A percentile compares a stretch with the other conserved stretches of the same genome.
Evolutionary conservation across 2,888 invertebrate species (phyloP).

Genomic region (Automeris io): DNA sequence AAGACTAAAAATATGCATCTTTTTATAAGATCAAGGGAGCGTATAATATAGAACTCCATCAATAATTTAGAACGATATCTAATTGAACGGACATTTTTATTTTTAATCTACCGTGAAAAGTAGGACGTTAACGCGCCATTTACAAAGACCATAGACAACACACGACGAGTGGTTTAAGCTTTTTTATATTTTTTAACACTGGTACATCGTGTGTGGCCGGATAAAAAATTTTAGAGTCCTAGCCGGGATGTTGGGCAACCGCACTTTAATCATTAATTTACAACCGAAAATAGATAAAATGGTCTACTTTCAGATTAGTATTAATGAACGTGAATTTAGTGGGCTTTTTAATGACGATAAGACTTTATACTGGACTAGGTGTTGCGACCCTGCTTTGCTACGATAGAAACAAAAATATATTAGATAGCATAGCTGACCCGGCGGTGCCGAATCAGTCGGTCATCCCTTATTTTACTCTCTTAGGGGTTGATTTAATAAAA

Average conservation of each 20-base stretch:
- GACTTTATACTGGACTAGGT: constrained; percentile 18
- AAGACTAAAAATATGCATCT: too few species aligned
- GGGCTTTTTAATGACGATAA: constrained; percentile 30
- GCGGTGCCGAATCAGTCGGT: too few species aligned
- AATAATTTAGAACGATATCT: background rate
- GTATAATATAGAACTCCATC: background rate
- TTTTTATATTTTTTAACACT: constrained; percentile 15
- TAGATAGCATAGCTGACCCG: too few species aligned
- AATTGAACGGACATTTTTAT: constrained; percentile 3
- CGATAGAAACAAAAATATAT: too few species aligned
- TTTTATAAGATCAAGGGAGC: background rate
- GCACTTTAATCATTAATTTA: constrained; percentile 45
- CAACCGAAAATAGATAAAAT: constrained; percentile 43
- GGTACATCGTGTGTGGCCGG: constrained; percentile 53
- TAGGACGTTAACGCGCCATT: constrained; percentile 9
- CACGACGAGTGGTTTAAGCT: constrained; percentile 8
- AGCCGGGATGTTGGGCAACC: constrained; percentile 47
- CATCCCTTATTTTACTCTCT: too few species aligned
- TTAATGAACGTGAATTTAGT: constrained; percentile 36
- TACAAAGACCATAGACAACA: constrained; percentile 5
- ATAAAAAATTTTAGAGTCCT: constrained; percentile 29
- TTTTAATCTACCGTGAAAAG: constrained; percentile 7
- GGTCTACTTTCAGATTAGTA: constrained; percentile 39
- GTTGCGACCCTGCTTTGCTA: too few species aligned
- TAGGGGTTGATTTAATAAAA: too few species aligned